phyloP scores from a whole-genome alignment of 1,140 invertebrate genomes.

The Mactra quadrangularis region DNA sequence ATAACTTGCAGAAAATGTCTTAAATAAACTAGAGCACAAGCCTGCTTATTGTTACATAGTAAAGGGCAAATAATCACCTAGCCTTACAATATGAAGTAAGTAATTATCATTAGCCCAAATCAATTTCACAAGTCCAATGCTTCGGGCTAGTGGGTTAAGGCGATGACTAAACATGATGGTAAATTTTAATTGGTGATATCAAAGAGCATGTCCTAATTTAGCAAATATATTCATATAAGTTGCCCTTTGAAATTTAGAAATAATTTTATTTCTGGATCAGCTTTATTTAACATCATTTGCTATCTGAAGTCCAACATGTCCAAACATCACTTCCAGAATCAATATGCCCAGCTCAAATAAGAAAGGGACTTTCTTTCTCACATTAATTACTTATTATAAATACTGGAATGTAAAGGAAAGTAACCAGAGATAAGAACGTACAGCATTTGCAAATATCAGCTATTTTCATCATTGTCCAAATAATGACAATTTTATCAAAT shows the following conservation, averaged over 20 bases:
- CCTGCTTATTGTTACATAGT: too few relatives aligned
- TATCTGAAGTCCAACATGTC: conserved; percentile 32
- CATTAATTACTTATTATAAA: neutral
- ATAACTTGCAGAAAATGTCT: neutral
- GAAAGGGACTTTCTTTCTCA: neutral
- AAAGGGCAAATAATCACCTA: too few relatives aligned
- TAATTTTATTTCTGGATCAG: conserved; percentile 27
- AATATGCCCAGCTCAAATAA: neutral
- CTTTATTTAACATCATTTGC: neutral
- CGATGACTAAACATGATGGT: too few relatives aligned
- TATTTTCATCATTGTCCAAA: neutral
- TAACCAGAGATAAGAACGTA: neutral
- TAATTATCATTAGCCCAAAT: too few relatives aligned
- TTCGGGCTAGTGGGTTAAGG: too few relatives aligned
- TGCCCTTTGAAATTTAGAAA: too few relatives aligned
- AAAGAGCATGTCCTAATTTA: too few relatives aligned
- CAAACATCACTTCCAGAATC: conserved; percentile 25
- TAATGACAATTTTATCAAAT: neutral
- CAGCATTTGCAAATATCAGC: neutral
- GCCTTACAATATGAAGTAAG: neutral
- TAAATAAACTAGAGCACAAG: too few relatives aligned
- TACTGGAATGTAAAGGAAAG: neutral
- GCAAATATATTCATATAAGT: too few relatives aligned
- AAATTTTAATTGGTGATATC: too few relatives aligned
- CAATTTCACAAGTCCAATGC: too few relatives aligned